These are phyloP conservation scores for Pilophorus perplexus DNA, from an alignment of 2,888 invertebrate genomes.

Conservation along the genomic window DNA sequence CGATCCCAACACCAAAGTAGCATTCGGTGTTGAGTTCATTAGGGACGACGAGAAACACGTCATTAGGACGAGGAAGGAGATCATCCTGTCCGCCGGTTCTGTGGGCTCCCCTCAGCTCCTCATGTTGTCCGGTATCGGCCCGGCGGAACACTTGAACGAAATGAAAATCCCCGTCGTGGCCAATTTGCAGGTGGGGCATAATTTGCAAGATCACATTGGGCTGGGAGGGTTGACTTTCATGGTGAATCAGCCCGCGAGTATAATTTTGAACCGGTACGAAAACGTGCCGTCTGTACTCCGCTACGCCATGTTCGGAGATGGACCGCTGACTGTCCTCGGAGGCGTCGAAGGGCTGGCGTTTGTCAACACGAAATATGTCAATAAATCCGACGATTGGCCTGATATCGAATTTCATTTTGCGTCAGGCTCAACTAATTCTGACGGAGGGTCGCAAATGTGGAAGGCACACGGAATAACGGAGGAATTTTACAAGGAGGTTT, in stretches of 20 bases:
- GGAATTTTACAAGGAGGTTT: slow-evolving; percentile 70
- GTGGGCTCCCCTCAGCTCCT: slow-evolving; percentile 91
- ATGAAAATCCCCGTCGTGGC: slow-evolving; percentile 75
- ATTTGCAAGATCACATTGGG: slow-evolving; percentile 86
- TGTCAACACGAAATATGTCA: slow-evolving; percentile 81
- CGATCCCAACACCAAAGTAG: slow-evolving; percentile 64
- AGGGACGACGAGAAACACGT: slow-evolving; percentile 58
- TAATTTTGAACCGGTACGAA: slow-evolving; percentile 75
- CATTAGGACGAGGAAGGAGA: slow-evolving; percentile 71
- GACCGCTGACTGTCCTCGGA: slow-evolving; percentile 81
- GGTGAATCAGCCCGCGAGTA: slow-evolving; percentile 73
- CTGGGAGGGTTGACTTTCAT: slow-evolving; percentile 80
- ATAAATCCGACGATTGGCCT: slow-evolving; percentile 75
- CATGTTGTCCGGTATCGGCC: slow-evolving; percentile 85
- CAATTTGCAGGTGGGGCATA: slow-evolving; percentile 78
- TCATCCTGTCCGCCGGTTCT: slow-evolving; percentile 86
- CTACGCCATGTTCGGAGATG: slow-evolving; percentile 79
- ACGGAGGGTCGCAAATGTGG: slow-evolving; percentile 76
- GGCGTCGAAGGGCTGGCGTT: slow-evolving; percentile 64
- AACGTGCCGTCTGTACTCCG: slow-evolving; percentile 75
- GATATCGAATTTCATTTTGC: slow-evolving; percentile 88
- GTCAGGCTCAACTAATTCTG: slow-evolving; percentile 81
- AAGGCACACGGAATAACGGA: slow-evolving; percentile 76
- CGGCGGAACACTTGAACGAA: slow-evolving; percentile 66
- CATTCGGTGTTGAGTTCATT: slow-evolving; percentile 79